These are phyloP conservation scores for Boleophthalmus pectinirostris DNA, from an alignment of 2,113 vertebrate species.

Conservation along the genomic window DNA sequence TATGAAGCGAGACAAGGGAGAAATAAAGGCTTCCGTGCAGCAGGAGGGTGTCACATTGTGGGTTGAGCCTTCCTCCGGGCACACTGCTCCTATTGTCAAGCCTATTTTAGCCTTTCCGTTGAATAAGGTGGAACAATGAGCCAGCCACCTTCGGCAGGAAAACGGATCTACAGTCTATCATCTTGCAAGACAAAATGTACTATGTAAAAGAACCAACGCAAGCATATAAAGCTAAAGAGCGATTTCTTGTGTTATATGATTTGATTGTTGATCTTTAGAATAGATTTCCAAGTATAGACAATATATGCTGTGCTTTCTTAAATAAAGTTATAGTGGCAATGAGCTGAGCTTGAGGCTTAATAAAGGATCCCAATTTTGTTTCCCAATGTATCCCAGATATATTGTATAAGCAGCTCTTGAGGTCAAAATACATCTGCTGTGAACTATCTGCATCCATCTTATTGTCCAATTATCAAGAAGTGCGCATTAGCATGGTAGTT, in stretches of 20 bases:
- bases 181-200: constrained; percentile 10
- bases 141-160: constrained; percentile 41
- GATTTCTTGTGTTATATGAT: neutral
- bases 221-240: neutral
- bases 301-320: too few relatives aligned
- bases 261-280: neutral
- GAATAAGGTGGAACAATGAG: constrained; percentile 55
- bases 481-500: too few relatives aligned
- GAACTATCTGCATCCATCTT: too few relatives aligned
- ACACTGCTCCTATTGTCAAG: constrained; percentile 47
- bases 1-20: constrained; percentile 31
- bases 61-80: constrained; percentile 40
- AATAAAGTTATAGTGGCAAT: neutral
- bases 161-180: constrained; percentile 26
- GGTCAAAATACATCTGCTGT: too few relatives aligned
- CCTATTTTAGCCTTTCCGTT: constrained; percentile 68
- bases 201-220: neutral
- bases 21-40: constrained; percentile 32
- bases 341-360: neutral
- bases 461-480: too few relatives aligned
- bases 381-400: too few relatives aligned
- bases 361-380: neutral
- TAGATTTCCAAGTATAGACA: too few relatives aligned
- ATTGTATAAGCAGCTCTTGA: too few relatives aligned
- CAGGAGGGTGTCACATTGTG: constrained; percentile 29